phyloP scores from a whole-genome alignment of 1,140 invertebrate species.

The Harlomillsia oculata region DNA sequence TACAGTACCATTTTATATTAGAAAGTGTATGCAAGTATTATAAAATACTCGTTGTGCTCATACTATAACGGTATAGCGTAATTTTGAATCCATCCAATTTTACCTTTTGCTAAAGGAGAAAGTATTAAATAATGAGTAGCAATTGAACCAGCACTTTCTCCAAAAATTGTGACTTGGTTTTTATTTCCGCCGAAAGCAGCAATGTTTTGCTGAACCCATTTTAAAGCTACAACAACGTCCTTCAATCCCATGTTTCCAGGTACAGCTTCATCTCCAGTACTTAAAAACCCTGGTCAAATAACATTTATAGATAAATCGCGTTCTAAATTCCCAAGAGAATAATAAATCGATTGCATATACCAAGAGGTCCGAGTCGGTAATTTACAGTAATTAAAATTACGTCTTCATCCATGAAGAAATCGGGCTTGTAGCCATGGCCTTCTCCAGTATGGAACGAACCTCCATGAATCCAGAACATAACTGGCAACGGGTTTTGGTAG shows the following conservation, averaged over 20 bases:
- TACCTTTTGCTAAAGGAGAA: neutral
- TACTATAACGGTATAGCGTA: neutral
- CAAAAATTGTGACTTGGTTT: neutral
- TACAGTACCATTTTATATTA: neutral
- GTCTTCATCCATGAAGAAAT: too few species aligned
- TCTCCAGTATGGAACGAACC: too few species aligned
- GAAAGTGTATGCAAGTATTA: neutral
- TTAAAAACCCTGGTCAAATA: conserved; percentile 9
- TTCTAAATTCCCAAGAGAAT: too few species aligned
- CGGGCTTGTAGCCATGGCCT: too few species aligned
- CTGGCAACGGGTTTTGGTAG: too few species aligned
- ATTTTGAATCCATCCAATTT: too few species aligned
- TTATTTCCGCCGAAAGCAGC: neutral
- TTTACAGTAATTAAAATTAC: too few species aligned
- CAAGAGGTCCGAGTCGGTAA: too few species aligned
- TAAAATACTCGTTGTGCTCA: neutral
- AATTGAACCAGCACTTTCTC: neutral
- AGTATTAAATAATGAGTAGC: neutral
- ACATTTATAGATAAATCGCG: too few species aligned
- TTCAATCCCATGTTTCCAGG: conserved; percentile 33
- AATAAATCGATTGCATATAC: too few species aligned
- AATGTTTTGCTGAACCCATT: conserved; percentile 6
- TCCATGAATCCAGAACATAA: too few species aligned
- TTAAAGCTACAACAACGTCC: neutral
- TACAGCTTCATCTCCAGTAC: conserved; percentile 2